Conservation (phyloP, 2,888 invertebrate genomes). For the Mellilla xanthometata region DNA sequence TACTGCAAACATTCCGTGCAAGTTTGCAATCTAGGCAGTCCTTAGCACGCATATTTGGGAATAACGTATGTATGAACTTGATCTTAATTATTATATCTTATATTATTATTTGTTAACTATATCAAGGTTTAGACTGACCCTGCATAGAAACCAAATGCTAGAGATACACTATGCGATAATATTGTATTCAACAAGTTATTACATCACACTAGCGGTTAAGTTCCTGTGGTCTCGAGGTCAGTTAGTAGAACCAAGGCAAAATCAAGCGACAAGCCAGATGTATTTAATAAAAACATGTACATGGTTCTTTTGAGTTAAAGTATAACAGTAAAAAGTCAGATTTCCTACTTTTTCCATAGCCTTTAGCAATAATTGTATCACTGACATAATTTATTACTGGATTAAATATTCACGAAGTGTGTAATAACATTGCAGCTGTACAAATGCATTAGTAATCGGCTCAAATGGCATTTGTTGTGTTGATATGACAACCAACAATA, state of each 20-base stretch:
- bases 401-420: slow-evolving; percentile 9
- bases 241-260: neutral
- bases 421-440: slow-evolving; percentile 22
- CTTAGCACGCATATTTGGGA: neutral
- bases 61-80: too few species aligned
- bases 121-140: slow-evolving; percentile 9
- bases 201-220: slow-evolving; percentile 15
- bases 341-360: slow-evolving; percentile 26
- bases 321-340: too few species aligned
- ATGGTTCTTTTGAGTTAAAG: too few species aligned
- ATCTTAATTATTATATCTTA: neutral
- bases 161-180: slow-evolving; percentile 15
- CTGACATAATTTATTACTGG: slow-evolving; percentile 18
- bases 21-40: slow-evolving; percentile 5
- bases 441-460: slow-evolving; percentile 42
- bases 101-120: neutral
- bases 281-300: neutral
- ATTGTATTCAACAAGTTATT: slow-evolving; percentile 16
- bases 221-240: slow-evolving; percentile 19
- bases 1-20: neutral
- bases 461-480: slow-evolving; percentile 43
- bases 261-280: too few species aligned
- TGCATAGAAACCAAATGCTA: neutral
- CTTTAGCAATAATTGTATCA: slow-evolving; percentile 16
- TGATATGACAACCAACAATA: slow-evolving; percentile 35